Base-by-base conservation (phyloP, 2,888 invertebrate genomes). In the Ormyrus thymus region DNA sequence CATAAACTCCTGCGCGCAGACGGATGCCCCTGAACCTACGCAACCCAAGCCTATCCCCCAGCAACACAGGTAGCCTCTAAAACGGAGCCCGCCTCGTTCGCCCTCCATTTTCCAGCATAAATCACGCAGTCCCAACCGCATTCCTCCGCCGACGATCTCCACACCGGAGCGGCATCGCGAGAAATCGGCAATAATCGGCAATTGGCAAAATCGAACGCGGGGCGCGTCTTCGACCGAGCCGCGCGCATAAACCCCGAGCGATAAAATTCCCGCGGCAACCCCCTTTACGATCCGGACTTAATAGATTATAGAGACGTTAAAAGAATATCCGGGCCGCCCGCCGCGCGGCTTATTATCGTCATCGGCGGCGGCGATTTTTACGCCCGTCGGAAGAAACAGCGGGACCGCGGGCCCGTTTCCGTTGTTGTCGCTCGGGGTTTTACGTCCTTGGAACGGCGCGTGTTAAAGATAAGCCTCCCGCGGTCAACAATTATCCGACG, bases 271-370 rank as follows among this genome's bases (percentile, higher is more conserved):
- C 29, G 3, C n/a, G 29, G 29, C 29, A 29, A 29, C 29, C 29
- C 29, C 29, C 29, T 84, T 83, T 83, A 85, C 84, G 83, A 84
- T 75, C 64, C 29, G 74, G 69, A 69, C 69, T 83, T 83, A 84
- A 84, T 85, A 84, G 84, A 85, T 85, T 86, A 85, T 85, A 85
- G 83, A 85, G 83, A 86, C 81, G 85, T 85, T 83, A 83, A 81
- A 79, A 75, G 58, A 75, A 77, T 78, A 64, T 75, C 74, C 51
- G 82, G 76, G 29, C 79, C 82, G 81, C 84, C 83, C 74, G 81
- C 73, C 75, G 80, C 70, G 80, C 70, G n/a, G 79, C 83, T 83
- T 84, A 75, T 81, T 73, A 65, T 75, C 71, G 61, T 69, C 45
- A 56, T 70, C 15, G 50, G 10, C 53, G 29, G 0, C n/a, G 29